Percentiles rank a stretch among this genome's conserved stretches.
phyloP scores from a whole-genome alignment of 2,888 invertebrate species.

The Aspidapion aeneum region DNA sequence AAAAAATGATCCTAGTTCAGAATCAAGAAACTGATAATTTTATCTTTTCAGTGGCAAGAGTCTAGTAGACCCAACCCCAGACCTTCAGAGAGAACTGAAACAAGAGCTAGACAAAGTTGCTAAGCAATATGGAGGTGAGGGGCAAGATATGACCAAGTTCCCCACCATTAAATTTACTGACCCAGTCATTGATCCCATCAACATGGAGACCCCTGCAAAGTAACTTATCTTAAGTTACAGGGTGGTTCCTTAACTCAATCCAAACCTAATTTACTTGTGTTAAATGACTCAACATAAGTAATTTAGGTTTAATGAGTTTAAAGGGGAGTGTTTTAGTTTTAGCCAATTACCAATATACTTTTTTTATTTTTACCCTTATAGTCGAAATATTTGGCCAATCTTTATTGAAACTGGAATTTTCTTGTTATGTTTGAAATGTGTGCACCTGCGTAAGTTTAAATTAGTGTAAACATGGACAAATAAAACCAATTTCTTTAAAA shows the following conservation, averaged over 20 bases:
- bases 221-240: slow-evolving; percentile 7
- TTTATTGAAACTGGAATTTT: not conserved
- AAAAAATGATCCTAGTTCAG: not conserved
- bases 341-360: not conserved
- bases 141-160: slow-evolving; percentile 85
- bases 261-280: no score
- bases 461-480: not conserved
- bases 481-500: slow-evolving; percentile 15
- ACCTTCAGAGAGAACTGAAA: slow-evolving; percentile 69
- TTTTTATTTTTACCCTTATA: not conserved
- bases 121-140: slow-evolving; percentile 68
- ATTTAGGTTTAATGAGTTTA: no score
- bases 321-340: not conserved
- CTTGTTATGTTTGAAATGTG: not conserved
- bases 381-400: not conserved
- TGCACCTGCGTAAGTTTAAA: not conserved
- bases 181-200: slow-evolving; percentile 65
- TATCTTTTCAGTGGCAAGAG: slow-evolving; percentile 66
- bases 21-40: not conserved
- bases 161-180: slow-evolving; percentile 81
- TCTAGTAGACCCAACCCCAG: slow-evolving; percentile 77
- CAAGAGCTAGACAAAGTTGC: slow-evolving; percentile 78
- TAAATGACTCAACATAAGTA: no score
- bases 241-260: no score
- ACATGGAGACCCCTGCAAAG: slow-evolving; percentile 40